These are phyloP conservation scores for Himalopsyche tibetana DNA, from an alignment of 2,888 invertebrate genomes.

Conservation along the genomic window DNA sequence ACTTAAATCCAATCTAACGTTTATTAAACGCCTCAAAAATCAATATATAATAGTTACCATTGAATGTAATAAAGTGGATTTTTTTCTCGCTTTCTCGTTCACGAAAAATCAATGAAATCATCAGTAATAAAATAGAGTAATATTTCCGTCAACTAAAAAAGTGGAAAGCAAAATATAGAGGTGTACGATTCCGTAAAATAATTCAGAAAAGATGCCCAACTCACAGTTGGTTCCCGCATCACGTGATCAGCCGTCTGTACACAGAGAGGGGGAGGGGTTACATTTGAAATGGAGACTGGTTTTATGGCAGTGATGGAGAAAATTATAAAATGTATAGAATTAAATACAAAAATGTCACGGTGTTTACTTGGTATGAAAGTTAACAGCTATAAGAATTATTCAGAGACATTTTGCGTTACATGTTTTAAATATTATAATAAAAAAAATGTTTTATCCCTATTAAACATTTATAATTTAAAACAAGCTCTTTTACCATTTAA, in stretches of 20 bases:
- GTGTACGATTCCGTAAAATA: not conserved
- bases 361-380: too few relatives aligned
- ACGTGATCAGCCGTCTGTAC: not conserved
- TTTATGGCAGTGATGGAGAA: not conserved
- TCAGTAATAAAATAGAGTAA: not conserved
- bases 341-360: too few relatives aligned
- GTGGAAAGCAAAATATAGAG: not conserved
- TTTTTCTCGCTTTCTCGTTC: not conserved
- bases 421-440: too few relatives aligned
- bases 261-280: not conserved
- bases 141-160: not conserved
- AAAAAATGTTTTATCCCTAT: too few relatives aligned
- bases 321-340: too few relatives aligned
- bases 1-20: too few relatives aligned
- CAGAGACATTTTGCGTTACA: too few relatives aligned
- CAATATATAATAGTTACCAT: not conserved
- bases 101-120: not conserved
- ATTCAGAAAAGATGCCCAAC: constrained; percentile 1
- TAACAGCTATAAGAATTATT: too few relatives aligned
- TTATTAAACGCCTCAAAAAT: not conserved
- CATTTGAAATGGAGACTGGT: constrained; percentile 12
- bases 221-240: constrained; percentile 4
- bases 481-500: too few relatives aligned
- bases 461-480: too few relatives aligned
- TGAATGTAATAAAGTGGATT: not conserved